These are phyloP conservation scores for Phthorimaea operculella DNA, from an alignment of 1,140 invertebrate genomes.

Conservation along the genomic window DNA sequence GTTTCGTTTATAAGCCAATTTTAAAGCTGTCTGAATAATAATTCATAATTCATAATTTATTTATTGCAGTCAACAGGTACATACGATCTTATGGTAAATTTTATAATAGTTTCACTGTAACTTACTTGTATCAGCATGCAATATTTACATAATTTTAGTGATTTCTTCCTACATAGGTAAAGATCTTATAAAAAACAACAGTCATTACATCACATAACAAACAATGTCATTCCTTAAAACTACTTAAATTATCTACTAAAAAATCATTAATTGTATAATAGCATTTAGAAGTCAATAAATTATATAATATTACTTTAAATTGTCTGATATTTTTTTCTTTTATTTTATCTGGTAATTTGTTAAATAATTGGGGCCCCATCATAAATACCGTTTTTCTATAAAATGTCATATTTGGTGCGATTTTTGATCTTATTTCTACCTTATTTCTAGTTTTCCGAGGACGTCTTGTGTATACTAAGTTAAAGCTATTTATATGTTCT, in stretches of 20 bases:
- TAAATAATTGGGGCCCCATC: background rate
- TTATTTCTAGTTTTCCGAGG: background rate
- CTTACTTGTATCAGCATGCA: too few species aligned
- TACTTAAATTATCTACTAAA: background rate
- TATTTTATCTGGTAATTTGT: background rate
- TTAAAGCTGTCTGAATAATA: too few species aligned
- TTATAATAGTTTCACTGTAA: too few species aligned
- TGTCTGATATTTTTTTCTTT: background rate
- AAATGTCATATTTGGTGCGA: background rate
- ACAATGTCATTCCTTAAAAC: too few species aligned
- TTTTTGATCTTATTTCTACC: background rate
- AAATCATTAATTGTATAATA: slow-evolving; percentile 5
- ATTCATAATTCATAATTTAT: too few species aligned
- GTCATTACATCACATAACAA: too few species aligned
- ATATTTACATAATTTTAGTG: too few species aligned
- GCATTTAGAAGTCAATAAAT: background rate
- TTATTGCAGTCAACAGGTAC: too few species aligned
- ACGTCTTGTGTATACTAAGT: background rate
- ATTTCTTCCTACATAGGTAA: too few species aligned
- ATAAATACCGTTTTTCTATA: background rate
- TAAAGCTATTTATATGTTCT: background rate
- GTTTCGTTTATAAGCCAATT: too few species aligned
- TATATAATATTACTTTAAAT: background rate
- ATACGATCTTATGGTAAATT: too few species aligned
- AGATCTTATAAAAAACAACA: too few species aligned